A percentile compares a stretch with the other conserved stretches of the same genome.
phyloP scores from a whole-genome alignment of 2,797 vertebrate genomes.

The Malacoctenus gilli region DNA sequence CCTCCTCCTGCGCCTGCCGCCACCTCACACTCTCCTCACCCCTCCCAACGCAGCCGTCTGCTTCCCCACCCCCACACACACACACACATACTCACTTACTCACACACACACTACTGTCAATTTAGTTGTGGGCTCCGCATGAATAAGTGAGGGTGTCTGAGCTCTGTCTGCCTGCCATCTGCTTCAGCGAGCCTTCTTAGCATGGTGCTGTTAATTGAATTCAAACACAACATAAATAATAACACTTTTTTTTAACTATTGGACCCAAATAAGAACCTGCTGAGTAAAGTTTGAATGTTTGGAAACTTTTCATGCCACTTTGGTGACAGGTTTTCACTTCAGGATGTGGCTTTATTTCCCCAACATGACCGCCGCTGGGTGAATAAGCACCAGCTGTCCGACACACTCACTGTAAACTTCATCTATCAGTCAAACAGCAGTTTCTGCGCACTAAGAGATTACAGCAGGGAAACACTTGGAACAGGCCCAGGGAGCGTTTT shows the following conservation, averaged over 20 bases:
- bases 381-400: constrained; percentile 38
- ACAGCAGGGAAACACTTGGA: constrained; percentile 19
- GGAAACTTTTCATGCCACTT: not conserved
- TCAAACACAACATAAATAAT: constrained; percentile 59
- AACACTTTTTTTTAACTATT: constrained; percentile 11
- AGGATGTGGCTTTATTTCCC: too few species aligned
- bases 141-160: constrained; percentile 41
- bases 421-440: constrained; percentile 12
- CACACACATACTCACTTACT: not conserved
- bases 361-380: constrained; percentile 1
- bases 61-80: constrained; percentile 13
- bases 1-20: constrained; percentile 12
- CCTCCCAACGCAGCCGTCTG: too few species aligned
- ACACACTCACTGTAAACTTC: constrained; percentile 17
- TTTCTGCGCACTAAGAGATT: constrained; percentile 4
- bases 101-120: too few species aligned
- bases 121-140: constrained; percentile 24
- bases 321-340: too few species aligned
- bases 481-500: constrained; percentile 10
- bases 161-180: constrained; percentile 42
- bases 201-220: constrained; percentile 65
- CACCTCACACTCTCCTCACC: constrained; percentile 7
- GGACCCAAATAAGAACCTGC: constrained; percentile 19
- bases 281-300: constrained; percentile 39
- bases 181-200: constrained; percentile 57